Evolutionary conservation across 1,140 invertebrate genomes (phyloP), one percentile per base, ranked within the genome.

Genomic region (Charaxes varanes): DNA sequence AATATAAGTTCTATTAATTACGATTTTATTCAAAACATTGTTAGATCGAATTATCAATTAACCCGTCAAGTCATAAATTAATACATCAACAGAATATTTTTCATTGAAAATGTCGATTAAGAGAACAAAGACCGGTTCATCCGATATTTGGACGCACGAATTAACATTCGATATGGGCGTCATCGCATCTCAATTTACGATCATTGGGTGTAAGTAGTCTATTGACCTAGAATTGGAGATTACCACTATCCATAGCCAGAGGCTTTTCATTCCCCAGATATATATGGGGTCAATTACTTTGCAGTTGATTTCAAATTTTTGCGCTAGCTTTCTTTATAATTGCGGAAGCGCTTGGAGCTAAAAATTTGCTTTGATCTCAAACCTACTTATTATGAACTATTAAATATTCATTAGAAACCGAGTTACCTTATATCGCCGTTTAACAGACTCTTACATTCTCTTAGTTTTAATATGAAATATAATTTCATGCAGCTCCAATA

Each of bases 301-400:
- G 41, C 47, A 45, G 43, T 52, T 54, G 41, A 51, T 63, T 65
- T 57, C 41, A 50, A 62, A 41, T 57, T 66, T 68, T 54, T 69
- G 62, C 59, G 42, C 62, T 43, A 28, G 67, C 73, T 73, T 79
- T 78, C 71, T 73, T 67, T 48, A 57, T 60, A 63, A 66, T 61
- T 55, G 40, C 34, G 34, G 35, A 40, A 24, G 30, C 8, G 17
- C 15, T 23, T 7, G n/a, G 26, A 24, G 8, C 26, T 18, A 15
- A 35, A 27, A 40, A 40, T 30, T 28, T 28, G 11, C 13, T 14
- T 28, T 24, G 8, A n/a, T n/a, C n/a, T n/a, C n/a, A n/a, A n/a
- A n/a, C n/a, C n/a, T n/a, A n/a, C n/a, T n/a, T n/a, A n/a, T n/a
- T n/a, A n/a, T n/a, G n/a, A n/a, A n/a, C n/a, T n/a, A n/a, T n/a